Conservation (phyloP, 2,113 vertebrate species). For the Silurus glanis region DNA sequence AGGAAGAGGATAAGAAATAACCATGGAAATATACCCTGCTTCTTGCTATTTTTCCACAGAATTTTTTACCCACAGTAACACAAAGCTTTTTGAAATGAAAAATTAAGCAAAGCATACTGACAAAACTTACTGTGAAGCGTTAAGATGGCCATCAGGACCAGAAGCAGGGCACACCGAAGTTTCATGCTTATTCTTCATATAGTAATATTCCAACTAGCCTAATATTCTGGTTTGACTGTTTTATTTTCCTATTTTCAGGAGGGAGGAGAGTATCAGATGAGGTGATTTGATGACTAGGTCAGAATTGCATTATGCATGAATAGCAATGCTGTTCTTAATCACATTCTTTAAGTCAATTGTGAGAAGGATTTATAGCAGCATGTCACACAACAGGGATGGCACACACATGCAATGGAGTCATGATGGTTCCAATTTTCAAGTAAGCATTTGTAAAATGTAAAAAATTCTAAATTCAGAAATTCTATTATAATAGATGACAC, state of each 20-base stretch:
- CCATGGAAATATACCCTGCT: too few species aligned
- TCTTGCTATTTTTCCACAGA: too few species aligned
- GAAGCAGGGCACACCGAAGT: constrained; percentile 51
- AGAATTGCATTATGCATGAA: constrained; percentile 55
- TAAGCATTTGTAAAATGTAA: background rate
- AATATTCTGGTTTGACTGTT: constrained; percentile 47
- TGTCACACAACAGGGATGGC: constrained; percentile 63
- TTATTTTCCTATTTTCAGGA: constrained; percentile 49
- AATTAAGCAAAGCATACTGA: background rate
- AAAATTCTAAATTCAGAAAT: background rate
- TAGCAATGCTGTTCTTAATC: constrained; percentile 61
- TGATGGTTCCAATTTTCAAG: constrained; percentile 25
- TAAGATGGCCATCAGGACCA: constrained; percentile 62
- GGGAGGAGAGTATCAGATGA: constrained; percentile 62
- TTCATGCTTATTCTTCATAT: constrained; percentile 59
- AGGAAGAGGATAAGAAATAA: too few species aligned
- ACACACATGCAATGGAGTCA: constrained; percentile 54
- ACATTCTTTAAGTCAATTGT: constrained; percentile 55
- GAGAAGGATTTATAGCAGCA: constrained; percentile 41
- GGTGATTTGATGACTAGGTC: constrained; percentile 50
- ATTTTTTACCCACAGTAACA: too few species aligned
- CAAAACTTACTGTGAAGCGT: constrained; percentile 66
- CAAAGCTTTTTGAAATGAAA: too few species aligned
- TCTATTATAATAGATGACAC: background rate
- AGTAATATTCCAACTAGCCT: constrained; percentile 23